These are phyloP conservation scores for Bugula neritina DNA, from an alignment of 2,888 invertebrate species.

Conservation along the genomic window DNA sequence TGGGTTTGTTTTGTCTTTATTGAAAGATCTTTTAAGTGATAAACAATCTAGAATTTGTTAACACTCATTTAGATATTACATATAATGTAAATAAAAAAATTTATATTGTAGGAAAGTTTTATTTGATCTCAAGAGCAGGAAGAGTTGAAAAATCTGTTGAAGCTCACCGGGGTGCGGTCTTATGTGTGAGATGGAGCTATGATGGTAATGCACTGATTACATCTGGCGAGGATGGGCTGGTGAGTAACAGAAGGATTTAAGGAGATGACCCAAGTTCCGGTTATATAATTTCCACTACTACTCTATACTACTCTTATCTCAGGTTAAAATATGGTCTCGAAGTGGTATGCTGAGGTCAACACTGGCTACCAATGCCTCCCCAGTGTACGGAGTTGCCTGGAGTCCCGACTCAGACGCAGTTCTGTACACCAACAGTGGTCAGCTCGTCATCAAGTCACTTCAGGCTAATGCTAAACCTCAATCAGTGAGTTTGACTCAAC, in stretches of 20 bases:
- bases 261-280: too few relatives aligned
- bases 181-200: constrained; percentile 84
- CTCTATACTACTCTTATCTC: constrained; percentile 57
- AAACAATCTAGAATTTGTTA: too few relatives aligned
- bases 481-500: constrained; percentile 52
- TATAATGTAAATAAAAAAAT: too few relatives aligned
- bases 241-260: not conserved
- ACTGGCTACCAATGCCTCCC: constrained; percentile 71
- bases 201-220: constrained; percentile 91
- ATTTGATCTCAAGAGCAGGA: constrained; percentile 80
- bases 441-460: constrained; percentile 61
- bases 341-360: constrained; percentile 83
- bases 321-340: constrained; percentile 92
- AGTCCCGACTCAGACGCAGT: constrained; percentile 59
- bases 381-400: constrained; percentile 80
- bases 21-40: too few relatives aligned
- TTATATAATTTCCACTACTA: too few relatives aligned
- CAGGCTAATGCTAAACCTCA: constrained; percentile 58
- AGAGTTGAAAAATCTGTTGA: constrained; percentile 85
- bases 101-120: constrained; percentile 64
- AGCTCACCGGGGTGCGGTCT: constrained; percentile 81
- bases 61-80: too few relatives aligned
- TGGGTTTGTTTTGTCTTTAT: too few relatives aligned
- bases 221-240: constrained; percentile 29
- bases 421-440: constrained; percentile 59